A percentile compares a stretch with the other conserved stretches of the same genome.
Conservation (phyloP, 53 echinoderm and acorn worm species). For the Hippasteria phrygiana region DNA sequence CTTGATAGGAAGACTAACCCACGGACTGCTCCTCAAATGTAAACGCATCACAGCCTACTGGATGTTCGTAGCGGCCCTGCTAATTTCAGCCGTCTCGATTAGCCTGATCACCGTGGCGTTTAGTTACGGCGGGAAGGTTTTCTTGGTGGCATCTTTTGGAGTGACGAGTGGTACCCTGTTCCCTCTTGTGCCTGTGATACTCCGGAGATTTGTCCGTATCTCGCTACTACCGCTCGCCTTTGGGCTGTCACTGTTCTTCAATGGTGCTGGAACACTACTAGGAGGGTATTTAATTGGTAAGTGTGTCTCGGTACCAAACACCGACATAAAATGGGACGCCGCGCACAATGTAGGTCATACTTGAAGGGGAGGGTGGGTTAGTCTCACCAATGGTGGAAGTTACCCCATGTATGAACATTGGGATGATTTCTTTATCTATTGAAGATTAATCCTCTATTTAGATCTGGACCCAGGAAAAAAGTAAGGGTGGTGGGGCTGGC, state of each 20-base stretch:
- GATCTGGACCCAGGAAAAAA: no score
- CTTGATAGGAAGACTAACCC: slow-evolving; percentile 9
- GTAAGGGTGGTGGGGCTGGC: no score
- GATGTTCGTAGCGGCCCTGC: slow-evolving; percentile 2
- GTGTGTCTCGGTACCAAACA: background rate
- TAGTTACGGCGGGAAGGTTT: slow-evolving; percentile 4
- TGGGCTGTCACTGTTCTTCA: slow-evolving; percentile 39
- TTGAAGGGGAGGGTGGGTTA: no score
- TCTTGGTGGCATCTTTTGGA: slow-evolving; percentile 34
- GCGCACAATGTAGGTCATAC: background rate
- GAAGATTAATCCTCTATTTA: no score
- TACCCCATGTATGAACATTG: background rate
- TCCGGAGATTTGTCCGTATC: slow-evolving; percentile 40
- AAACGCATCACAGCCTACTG: slow-evolving; percentile 21
- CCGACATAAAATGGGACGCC: background rate
- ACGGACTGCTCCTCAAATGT: slow-evolving; percentile 30
- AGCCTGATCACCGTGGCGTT: background rate
- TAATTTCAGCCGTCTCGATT: background rate
- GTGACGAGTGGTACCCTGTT: slow-evolving; percentile 38
- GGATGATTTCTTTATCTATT: no score
- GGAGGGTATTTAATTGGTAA: slow-evolving; percentile 59
- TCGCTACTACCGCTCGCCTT: slow-evolving; percentile 9
- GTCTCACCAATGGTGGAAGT: no score
- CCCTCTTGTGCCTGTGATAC: slow-evolving; percentile 32
- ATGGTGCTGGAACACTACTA: slow-evolving; percentile 21